A percentile compares a stretch with the other conserved stretches of the same genome.
phyloP scores from a whole-genome alignment of 2,888 invertebrate genomes.

The Girardia tigrina region DNA sequence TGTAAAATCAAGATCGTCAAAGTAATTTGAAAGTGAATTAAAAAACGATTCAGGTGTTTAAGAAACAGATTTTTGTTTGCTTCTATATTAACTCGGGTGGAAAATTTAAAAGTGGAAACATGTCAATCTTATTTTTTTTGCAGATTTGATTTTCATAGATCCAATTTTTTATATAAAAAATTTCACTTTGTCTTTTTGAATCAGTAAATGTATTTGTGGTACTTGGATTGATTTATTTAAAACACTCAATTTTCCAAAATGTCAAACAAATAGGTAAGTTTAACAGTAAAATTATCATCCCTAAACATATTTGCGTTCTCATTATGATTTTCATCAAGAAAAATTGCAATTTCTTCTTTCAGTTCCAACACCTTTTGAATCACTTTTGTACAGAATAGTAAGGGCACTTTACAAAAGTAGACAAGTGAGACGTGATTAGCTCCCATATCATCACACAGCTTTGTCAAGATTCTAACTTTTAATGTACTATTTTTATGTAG shows the following conservation, averaged over 20 bases:
- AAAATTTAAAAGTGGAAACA: no score
- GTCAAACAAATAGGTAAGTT: slow-evolving; percentile 8
- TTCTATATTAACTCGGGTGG: no score
- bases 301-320: slow-evolving; percentile 13
- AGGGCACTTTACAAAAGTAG: no score
- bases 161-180: no score
- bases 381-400: background rate
- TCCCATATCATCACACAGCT: background rate
- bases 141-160: no score
- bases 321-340: background rate
- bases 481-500: slow-evolving; percentile 19
- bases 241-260: background rate
- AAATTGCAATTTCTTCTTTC: slow-evolving; percentile 13
- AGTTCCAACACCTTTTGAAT: background rate
- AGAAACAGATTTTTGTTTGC: background rate
- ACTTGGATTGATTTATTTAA: slow-evolving; percentile 11
- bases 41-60: background rate
- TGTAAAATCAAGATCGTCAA: slow-evolving; percentile 7
- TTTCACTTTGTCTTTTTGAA: no score
- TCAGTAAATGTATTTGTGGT: background rate
- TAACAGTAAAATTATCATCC: slow-evolving; percentile 15
- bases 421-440: background rate
- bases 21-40: background rate
- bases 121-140: no score
- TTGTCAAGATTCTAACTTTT: background rate